Conservation (phyloP, 2,888 invertebrate genomes). For the Campoplex capitator region DNA sequence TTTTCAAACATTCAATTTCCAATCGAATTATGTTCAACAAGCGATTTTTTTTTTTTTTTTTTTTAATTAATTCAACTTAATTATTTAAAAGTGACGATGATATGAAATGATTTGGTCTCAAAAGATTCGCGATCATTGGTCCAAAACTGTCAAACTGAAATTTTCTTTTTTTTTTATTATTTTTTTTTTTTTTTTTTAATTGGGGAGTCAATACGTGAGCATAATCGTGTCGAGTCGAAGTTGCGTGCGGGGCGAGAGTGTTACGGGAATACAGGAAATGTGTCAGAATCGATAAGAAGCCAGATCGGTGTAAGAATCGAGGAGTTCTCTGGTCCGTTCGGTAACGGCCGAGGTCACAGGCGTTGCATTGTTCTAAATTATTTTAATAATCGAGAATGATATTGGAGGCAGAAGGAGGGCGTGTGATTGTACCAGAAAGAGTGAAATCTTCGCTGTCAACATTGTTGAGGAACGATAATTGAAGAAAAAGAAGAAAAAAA, state of each 20-base stretch:
- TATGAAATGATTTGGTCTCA: too few species aligned
- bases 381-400: background rate
- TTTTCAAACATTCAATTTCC: too few species aligned
- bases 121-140: too few species aligned
- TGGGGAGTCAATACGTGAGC: background rate
- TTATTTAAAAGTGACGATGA: too few species aligned
- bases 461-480: background rate
- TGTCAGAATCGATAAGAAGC: constrained; percentile 59
- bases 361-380: background rate
- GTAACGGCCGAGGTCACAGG: constrained; percentile 36
- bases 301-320: background rate
- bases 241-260: constrained; percentile 9
- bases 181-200: background rate
- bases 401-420: background rate
- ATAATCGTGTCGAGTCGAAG: background rate
- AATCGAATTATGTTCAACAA: background rate
- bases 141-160: too few species aligned
- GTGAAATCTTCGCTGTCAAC: background rate
- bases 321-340: background rate
- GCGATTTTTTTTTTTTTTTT: background rate
- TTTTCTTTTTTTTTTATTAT: too few species aligned
- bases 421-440: background rate
- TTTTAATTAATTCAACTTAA: background rate
- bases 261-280: constrained; percentile 53
- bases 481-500: background rate